Evolutionary conservation across 2,888 invertebrate species (phyloP).

Genomic region (Eupithecia exiguata): DNA sequence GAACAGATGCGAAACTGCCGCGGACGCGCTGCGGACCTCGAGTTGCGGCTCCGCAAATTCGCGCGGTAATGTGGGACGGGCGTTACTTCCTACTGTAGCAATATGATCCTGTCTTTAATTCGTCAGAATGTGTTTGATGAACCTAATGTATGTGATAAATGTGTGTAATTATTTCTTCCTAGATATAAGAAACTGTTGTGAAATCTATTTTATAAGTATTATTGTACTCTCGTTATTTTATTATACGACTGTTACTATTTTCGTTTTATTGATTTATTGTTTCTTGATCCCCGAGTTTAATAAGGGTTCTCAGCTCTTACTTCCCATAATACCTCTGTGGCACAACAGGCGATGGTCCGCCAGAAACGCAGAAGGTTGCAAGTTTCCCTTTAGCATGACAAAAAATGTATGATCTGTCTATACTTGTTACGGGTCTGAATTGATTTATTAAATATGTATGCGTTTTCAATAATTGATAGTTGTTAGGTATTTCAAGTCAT

Average conservation of each 20-base stretch:
- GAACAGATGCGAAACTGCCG: no score
- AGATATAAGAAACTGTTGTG: slow-evolving; percentile 16
- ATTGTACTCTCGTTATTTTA: slow-evolving; percentile 1
- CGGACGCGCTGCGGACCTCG: no score
- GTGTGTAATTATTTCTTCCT: not conserved
- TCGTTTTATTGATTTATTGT: slow-evolving; percentile 11
- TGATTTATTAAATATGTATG: no score
- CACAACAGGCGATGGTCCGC: not conserved
- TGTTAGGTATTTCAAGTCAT: no score
- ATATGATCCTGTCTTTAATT: not conserved
- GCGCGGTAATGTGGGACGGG: no score
- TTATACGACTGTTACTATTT: not conserved
- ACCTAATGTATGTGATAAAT: not conserved
- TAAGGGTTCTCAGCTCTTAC: not conserved
- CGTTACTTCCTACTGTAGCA: not conserved
- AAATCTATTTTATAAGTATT: not conserved
- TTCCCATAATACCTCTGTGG: not conserved
- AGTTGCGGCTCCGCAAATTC: no score
- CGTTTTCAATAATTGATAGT: no score
- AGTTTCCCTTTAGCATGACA: not conserved
- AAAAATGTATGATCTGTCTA: not conserved
- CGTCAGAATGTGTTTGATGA: no score
- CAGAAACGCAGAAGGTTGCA: not conserved
- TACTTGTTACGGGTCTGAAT: no score
- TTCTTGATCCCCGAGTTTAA: not conserved